Percentiles rank a stretch among this genome's conserved stretches.
Conservation (phyloP, 2,113 vertebrate genomes). For the Neolamprologus caudopunctatus region DNA sequence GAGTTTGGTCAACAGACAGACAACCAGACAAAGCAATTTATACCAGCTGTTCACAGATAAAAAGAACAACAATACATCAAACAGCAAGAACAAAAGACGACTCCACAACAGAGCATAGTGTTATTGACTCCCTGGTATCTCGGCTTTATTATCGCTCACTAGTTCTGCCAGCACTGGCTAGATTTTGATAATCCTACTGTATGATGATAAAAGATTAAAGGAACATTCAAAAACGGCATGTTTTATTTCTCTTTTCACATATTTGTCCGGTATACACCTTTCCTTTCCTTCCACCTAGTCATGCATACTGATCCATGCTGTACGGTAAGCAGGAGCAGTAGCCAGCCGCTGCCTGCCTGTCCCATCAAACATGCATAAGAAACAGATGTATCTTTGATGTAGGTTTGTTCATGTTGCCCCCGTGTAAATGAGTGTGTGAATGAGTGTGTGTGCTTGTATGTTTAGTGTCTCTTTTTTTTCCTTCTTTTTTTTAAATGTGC, state of each 20-base stretch:
- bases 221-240: background rate
- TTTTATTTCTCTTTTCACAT: background rate
- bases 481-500: background rate
- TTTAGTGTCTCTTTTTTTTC: background rate
- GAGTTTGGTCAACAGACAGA: background rate
- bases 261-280: background rate
- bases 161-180: background rate
- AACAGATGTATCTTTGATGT: conserved; percentile 64
- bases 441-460: background rate
- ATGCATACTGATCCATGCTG: conserved; percentile 24
- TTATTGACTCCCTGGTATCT: background rate
- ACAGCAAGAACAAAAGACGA: background rate
- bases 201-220: background rate
- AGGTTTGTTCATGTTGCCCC: conserved; percentile 32
- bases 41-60: background rate
- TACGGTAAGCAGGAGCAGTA: background rate
- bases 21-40: background rate
- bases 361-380: conserved; percentile 61
- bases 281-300: conserved; percentile 2
- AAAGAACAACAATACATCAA: conserved; percentile 19
- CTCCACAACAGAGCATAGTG: background rate
- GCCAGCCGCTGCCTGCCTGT: conserved; percentile 37
- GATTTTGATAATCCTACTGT: background rate
- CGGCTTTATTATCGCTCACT: background rate
- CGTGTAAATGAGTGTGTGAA: background rate